Conservation (phyloP, 1,140 invertebrate species). For the Papilio helenus region DNA sequence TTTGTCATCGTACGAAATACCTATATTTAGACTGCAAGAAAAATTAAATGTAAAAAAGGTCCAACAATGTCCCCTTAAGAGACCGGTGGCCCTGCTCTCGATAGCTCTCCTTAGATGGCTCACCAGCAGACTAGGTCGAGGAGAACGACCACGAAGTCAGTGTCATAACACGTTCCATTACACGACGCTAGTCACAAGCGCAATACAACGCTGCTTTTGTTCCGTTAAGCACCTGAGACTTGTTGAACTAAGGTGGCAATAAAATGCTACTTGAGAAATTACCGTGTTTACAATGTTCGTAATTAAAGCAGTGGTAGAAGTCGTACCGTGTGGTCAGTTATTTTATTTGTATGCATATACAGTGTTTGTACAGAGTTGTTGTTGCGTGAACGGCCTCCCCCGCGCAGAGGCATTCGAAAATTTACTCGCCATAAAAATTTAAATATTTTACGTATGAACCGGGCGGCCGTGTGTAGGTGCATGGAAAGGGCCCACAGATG, state of each 20-base stretch:
- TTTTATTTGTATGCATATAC: slow-evolving; percentile 60
- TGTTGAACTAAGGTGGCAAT: slow-evolving; percentile 18
- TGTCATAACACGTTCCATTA: slow-evolving; percentile 69
- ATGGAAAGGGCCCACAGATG: slow-evolving; percentile 10
- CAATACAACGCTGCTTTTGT: slow-evolving; percentile 58
- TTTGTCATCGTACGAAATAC: slow-evolving; percentile 11
- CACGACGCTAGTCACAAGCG: slow-evolving; percentile 42
- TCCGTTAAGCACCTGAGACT: slow-evolving; percentile 1
- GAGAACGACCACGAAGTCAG: slow-evolving; percentile 79
- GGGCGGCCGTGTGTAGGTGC: background rate
- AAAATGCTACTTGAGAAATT: slow-evolving; percentile 15
- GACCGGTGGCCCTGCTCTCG: slow-evolving; percentile 80
- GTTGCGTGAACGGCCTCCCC: slow-evolving; percentile 69
- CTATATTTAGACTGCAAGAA: slow-evolving; percentile 32
- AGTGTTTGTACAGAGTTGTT: slow-evolving; percentile 58
- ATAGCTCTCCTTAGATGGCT: slow-evolving; percentile 81
- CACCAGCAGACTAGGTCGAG: slow-evolving; percentile 80
- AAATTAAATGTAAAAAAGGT: slow-evolving; percentile 59
- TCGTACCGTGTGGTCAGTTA: slow-evolving; percentile 63
- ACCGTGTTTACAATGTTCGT: slow-evolving; percentile 22
- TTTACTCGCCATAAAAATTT: slow-evolving; percentile 51
- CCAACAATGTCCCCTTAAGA: slow-evolving; percentile 75
- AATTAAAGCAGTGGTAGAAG: slow-evolving; percentile 51
- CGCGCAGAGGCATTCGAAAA: slow-evolving; percentile 63
- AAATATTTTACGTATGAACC: slow-evolving; percentile 44